These are phyloP conservation scores for Pantherophis vulpinus DNA, from an alignment of 2,797 vertebrate genomes.

Conservation along the genomic window DNA sequence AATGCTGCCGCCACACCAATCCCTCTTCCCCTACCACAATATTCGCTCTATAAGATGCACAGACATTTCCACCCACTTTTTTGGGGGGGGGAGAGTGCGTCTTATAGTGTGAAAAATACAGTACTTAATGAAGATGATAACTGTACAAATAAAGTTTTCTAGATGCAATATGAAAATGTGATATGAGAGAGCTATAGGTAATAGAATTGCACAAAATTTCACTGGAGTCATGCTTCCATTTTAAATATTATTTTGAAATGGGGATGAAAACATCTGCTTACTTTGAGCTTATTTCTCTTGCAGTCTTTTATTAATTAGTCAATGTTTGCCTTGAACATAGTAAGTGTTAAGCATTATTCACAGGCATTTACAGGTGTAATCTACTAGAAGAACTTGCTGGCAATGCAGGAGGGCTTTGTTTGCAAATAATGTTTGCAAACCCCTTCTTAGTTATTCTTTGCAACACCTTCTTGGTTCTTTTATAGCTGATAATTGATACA, in stretches of 20 bases:
- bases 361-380: constrained; percentile 56
- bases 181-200: neutral
- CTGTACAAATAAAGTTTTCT: neutral
- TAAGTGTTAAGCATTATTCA: constrained; percentile 48
- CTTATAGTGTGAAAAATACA: no score
- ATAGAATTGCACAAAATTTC: neutral
- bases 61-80: no score
- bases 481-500: constrained; percentile 51
- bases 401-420: constrained; percentile 31
- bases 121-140: no score
- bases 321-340: constrained; percentile 44
- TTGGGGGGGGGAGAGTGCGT: no score
- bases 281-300: constrained; percentile 27
- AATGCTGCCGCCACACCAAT: no score
- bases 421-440: constrained; percentile 30
- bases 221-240: neutral
- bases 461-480: constrained; percentile 38
- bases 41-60: no score
- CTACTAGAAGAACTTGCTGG: constrained; percentile 53
- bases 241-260: constrained; percentile 18
- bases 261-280: constrained; percentile 39
- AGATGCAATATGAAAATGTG: neutral
- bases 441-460: constrained; percentile 35
- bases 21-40: no score
- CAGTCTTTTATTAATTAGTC: constrained; percentile 54